These are phyloP conservation scores for Drosophila dives DNA, from an alignment of 2,888 invertebrate genomes.

Conservation along the genomic window DNA sequence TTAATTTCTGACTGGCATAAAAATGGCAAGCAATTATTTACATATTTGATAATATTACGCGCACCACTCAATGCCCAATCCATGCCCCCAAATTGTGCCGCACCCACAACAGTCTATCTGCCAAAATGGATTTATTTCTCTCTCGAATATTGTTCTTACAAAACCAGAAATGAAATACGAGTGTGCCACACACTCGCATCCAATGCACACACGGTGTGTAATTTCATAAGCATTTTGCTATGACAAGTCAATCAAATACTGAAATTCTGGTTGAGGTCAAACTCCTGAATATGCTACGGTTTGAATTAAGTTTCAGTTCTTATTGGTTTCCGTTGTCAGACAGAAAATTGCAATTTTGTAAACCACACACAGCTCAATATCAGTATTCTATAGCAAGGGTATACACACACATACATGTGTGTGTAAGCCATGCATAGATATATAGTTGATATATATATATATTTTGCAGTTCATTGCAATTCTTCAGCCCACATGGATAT, in stretches of 20 bases:
- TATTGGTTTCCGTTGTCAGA: neutral
- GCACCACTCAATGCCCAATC: slow-evolving; percentile 44
- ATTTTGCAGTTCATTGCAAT: slow-evolving; percentile 11
- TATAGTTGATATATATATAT: slow-evolving; percentile 5
- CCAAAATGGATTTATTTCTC: slow-evolving; percentile 26
- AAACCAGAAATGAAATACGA: slow-evolving; percentile 22
- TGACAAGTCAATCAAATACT: slow-evolving; percentile 8
- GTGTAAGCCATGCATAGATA: slow-evolving; percentile 14
- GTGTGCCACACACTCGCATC: neutral
- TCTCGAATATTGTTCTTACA: slow-evolving; percentile 27
- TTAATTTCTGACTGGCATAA: slow-evolving; percentile 57
- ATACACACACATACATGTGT: neutral
- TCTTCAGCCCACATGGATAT: slow-evolving; percentile 64
- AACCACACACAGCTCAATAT: neutral
- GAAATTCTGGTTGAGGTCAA: neutral
- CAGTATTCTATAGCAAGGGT: neutral
- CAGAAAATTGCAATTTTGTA: neutral
- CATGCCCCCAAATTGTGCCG: slow-evolving; percentile 58
- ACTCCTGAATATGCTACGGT: neutral
- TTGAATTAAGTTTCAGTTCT: neutral
- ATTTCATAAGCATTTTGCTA: neutral
- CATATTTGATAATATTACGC: slow-evolving; percentile 63
- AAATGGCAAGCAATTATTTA: slow-evolving; percentile 71
- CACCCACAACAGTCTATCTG: slow-evolving; percentile 40
- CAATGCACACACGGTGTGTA: neutral